Evolutionary conservation across 2,888 invertebrate species (phyloP).

Genomic region (Alsophila aescularia): DNA sequence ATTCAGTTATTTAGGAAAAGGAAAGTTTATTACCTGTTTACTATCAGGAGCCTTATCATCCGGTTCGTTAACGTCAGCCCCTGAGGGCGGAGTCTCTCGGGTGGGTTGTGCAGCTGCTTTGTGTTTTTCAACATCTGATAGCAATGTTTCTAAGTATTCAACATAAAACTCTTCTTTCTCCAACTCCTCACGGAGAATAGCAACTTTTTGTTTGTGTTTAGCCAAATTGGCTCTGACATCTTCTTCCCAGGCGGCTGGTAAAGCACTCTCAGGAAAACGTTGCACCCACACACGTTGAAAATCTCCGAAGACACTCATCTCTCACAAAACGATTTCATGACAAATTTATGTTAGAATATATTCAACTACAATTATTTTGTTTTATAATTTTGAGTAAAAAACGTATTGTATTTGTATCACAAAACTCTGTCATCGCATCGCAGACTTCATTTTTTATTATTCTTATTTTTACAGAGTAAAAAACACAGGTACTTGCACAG

Average conservation of each 20-base stretch:
- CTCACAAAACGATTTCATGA: constrained; percentile 83
- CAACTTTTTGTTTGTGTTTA: constrained; percentile 94
- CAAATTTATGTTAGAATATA: constrained; percentile 75
- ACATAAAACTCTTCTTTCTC: constrained; percentile 96
- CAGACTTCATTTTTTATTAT: constrained; percentile 42
- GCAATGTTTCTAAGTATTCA: constrained; percentile 92
- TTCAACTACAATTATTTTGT: constrained; percentile 42
- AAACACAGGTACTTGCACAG: not conserved
- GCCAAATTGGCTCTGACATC: constrained; percentile 95
- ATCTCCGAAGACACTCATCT: constrained; percentile 95
- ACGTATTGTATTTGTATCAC: no score
- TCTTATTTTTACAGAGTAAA: constrained; percentile 4
- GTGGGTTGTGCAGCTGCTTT: constrained; percentile 83
- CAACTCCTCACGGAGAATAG: constrained; percentile 91
- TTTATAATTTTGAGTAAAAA: constrained; percentile 53
- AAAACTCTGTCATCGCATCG: constrained; percentile 64
- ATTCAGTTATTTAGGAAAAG: not conserved
- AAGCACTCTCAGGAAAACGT: constrained; percentile 94
- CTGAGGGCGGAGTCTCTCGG: constrained; percentile 80
- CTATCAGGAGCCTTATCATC: constrained; percentile 78
- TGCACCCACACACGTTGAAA: constrained; percentile 96
- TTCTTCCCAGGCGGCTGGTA: constrained; percentile 96
- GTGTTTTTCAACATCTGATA: constrained; percentile 94
- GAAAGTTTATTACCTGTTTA: constrained; percentile 64
- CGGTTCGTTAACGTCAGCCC: constrained; percentile 70